phyloP scores from a whole-genome alignment of 2,888 invertebrate genomes.

The Macaria liturata region DNA sequence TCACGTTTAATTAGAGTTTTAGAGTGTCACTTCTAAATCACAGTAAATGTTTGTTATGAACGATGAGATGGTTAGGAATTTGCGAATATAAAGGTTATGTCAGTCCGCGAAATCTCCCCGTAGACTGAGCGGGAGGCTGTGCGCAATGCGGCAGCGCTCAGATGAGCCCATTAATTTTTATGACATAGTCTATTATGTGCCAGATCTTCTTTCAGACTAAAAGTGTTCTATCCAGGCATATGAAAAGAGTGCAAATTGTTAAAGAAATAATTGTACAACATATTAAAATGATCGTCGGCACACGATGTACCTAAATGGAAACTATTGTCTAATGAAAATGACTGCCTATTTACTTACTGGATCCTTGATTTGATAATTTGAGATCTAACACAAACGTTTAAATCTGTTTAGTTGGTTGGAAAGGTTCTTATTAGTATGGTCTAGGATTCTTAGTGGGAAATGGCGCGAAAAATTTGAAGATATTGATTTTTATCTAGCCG shows the following conservation, averaged over 20 bases:
- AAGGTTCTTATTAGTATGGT: too few species aligned
- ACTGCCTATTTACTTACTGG: constrained; percentile 13
- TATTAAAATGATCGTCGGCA: too few species aligned
- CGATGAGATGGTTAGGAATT: constrained; percentile 33
- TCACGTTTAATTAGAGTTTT: constrained; percentile 23
- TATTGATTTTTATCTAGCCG: constrained; percentile 40
- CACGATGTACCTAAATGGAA: too few species aligned
- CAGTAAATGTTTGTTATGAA: constrained; percentile 36
- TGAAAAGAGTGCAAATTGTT: not conserved
- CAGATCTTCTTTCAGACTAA: constrained; percentile 1
- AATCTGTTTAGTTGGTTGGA: not conserved
- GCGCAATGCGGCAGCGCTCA: constrained; percentile 78
- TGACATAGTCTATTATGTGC: constrained; percentile 17
- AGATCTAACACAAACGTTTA: constrained; percentile 20
- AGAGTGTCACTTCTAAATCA: constrained; percentile 5
- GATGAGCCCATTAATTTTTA: constrained; percentile 54
- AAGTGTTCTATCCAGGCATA: constrained; percentile 6
- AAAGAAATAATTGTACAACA: not conserved
- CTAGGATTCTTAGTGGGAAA: too few species aligned
- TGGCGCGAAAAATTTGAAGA: constrained; percentile 42
- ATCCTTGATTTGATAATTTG: constrained; percentile 23
- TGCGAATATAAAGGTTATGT: constrained; percentile 68
- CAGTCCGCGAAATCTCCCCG: constrained; percentile 68
- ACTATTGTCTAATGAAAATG: too few species aligned
- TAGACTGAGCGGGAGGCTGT: constrained; percentile 79